A percentile compares a stretch with the other conserved stretches of the same genome.
Conservation (phyloP, 2,888 invertebrate genomes). For the Sphaerophoria taeniata region DNA sequence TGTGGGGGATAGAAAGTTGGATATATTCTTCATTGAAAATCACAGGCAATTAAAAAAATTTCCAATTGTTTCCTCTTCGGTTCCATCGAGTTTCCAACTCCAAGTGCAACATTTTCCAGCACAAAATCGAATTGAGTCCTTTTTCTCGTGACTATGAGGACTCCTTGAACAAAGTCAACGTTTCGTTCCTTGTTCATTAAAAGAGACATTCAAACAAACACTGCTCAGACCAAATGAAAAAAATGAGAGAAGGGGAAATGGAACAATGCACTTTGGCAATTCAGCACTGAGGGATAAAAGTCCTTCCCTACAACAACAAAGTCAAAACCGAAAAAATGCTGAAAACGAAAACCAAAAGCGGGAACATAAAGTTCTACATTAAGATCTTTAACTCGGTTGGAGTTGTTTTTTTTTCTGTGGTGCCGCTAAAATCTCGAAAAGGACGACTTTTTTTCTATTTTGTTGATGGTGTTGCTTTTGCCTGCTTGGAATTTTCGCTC, state of each 20-base stretch:
- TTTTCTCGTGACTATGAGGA: slow-evolving; percentile 5
- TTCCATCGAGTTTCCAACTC: not conserved
- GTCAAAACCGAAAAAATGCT: not conserved
- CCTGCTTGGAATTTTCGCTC: not conserved
- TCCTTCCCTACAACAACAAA: slow-evolving; percentile 18
- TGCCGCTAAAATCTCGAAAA: slow-evolving; percentile 47
- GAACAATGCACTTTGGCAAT: slow-evolving; percentile 11
- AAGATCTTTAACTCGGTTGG: slow-evolving; percentile 60
- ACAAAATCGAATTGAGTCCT: not conserved
- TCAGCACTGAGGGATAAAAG: slow-evolving; percentile 8
- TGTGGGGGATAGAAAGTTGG: not conserved
- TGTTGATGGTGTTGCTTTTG: not conserved
- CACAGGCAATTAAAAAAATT: slow-evolving; percentile 66
- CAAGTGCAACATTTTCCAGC: not conserved
- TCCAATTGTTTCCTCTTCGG: slow-evolving; percentile 51
- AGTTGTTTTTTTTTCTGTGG: slow-evolving; percentile 18
- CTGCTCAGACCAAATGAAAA: slow-evolving; percentile 5
- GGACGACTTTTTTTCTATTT: slow-evolving; percentile 1
- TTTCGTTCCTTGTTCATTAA: slow-evolving; percentile 55
- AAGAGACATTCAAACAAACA: slow-evolving; percentile 43
- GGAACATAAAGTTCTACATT: slow-evolving; percentile 66
- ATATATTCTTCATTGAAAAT: slow-evolving; percentile 51
- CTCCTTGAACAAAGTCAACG: slow-evolving; percentile 62
- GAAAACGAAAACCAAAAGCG: slow-evolving; percentile 54
- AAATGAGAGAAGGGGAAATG: not conserved